These are phyloP conservation scores for Zaprionus camerounensis DNA, from an alignment of 1,140 invertebrate species.

Conservation along the genomic window DNA sequence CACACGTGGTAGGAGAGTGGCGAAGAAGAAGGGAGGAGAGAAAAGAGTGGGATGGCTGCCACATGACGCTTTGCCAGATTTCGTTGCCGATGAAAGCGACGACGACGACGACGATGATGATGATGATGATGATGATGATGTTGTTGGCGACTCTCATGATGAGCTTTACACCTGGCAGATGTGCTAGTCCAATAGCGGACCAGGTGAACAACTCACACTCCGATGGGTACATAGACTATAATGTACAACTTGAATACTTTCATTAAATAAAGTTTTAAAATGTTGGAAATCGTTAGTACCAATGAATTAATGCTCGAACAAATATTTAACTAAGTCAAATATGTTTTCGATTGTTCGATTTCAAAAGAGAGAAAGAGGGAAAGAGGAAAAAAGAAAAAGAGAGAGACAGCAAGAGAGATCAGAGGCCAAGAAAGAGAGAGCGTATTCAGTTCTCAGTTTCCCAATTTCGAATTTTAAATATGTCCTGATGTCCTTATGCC, in stretches of 20 bases:
- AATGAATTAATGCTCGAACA: too few relatives aligned
- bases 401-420: not conserved
- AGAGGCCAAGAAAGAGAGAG: not conserved
- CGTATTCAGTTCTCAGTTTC: not conserved
- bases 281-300: too few relatives aligned
- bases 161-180: conserved; percentile 16
- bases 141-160: conserved; percentile 8
- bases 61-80: conserved; percentile 21
- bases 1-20: not conserved
- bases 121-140: conserved; percentile 22
- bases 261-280: too few relatives aligned
- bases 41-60: not conserved
- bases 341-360: too few relatives aligned
- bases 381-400: not conserved
- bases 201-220: conserved; percentile 14
- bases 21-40: not conserved
- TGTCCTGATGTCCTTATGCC: conserved; percentile 11
- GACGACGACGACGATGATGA: conserved; percentile 5
- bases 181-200: conserved; percentile 19
- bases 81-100: conserved; percentile 3
- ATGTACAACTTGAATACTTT: not conserved
- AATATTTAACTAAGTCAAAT: not conserved
- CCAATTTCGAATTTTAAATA: not conserved
- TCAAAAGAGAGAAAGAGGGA: not conserved
- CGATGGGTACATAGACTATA: not conserved